Conservation (phyloP, 1,140 invertebrate species). For the Lasaia peninsularis region DNA sequence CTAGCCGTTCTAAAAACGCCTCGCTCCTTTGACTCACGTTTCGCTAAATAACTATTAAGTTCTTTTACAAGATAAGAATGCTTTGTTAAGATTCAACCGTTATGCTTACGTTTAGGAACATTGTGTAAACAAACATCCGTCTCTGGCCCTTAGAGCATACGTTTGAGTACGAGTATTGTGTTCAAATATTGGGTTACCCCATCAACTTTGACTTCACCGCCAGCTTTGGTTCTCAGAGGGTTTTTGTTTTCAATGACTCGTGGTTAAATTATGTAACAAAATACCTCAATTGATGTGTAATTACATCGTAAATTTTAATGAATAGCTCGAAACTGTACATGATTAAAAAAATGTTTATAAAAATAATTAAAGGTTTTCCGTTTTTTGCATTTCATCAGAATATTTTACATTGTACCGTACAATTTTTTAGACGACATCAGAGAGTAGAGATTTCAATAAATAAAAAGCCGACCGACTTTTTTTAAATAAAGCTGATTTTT, state of each 20-base stretch:
- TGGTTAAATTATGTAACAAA: background rate
- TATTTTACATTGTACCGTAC: too few relatives aligned
- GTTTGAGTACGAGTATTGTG: constrained; percentile 34
- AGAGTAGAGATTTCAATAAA: too few relatives aligned
- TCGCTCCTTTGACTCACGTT: constrained; percentile 51
- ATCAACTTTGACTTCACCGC: constrained; percentile 24
- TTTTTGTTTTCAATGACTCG: background rate
- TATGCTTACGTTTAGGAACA: constrained; percentile 40
- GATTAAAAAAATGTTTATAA: too few relatives aligned
- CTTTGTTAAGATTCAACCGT: constrained; percentile 48
- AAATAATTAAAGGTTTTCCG: too few relatives aligned
- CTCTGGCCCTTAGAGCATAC: constrained; percentile 25
- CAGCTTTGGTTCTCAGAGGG: constrained; percentile 5
- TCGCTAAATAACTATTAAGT: constrained; percentile 54
- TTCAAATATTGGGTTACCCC: constrained; percentile 32
- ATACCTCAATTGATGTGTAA: background rate
- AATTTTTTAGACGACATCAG: too few relatives aligned
- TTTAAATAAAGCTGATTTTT: too few relatives aligned
- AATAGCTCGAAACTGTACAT: too few relatives aligned
- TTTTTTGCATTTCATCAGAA: too few relatives aligned
- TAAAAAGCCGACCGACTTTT: too few relatives aligned
- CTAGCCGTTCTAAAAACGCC: constrained; percentile 36
- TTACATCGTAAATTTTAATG: too few relatives aligned
- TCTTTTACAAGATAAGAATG: constrained; percentile 42
- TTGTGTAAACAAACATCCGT: constrained; percentile 41